Evolutionary conservation across 2,888 invertebrate genomes (phyloP).

Genomic region (Hoplodrina blanda): DNA sequence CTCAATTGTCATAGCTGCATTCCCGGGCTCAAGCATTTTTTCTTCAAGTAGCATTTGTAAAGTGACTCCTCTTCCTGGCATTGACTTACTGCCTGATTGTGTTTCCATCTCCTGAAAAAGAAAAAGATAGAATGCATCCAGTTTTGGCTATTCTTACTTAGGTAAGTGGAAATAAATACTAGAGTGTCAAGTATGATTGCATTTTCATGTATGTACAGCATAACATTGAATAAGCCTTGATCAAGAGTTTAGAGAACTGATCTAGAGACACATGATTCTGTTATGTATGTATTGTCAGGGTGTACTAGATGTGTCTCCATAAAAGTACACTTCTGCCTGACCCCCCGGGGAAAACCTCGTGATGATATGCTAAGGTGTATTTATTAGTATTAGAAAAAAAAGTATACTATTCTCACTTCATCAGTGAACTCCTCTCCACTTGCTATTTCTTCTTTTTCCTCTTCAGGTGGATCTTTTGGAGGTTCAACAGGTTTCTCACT

Average conservation of each 20-base stretch:
- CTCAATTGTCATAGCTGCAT: conserved; percentile 96
- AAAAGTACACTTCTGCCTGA: background rate
- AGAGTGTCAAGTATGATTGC: too few species aligned
- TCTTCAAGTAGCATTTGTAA: conserved; percentile 96
- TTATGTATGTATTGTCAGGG: too few species aligned
- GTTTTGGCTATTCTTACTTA: background rate
- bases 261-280: too few species aligned
- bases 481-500: conserved; percentile 75
- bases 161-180: background rate
- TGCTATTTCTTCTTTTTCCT: conserved; percentile 85
- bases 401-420: conserved; percentile 74
- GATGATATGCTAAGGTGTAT: background rate
- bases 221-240: too few species aligned
- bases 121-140: conserved; percentile 34
- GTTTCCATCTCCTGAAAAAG: conserved; percentile 84
- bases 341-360: background rate
- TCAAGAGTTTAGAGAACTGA: too few species aligned
- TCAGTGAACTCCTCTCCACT: conserved; percentile 88
- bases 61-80: conserved; percentile 93
- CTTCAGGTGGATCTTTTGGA: conserved; percentile 77
- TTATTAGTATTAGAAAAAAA: background rate
- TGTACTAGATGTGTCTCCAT: too few species aligned
- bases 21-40: conserved; percentile 95
- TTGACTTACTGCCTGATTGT: conserved; percentile 85
- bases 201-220: too few species aligned